phyloP scores from a whole-genome alignment of 2,797 vertebrate genomes.

The Syngnathus rostellatus region DNA sequence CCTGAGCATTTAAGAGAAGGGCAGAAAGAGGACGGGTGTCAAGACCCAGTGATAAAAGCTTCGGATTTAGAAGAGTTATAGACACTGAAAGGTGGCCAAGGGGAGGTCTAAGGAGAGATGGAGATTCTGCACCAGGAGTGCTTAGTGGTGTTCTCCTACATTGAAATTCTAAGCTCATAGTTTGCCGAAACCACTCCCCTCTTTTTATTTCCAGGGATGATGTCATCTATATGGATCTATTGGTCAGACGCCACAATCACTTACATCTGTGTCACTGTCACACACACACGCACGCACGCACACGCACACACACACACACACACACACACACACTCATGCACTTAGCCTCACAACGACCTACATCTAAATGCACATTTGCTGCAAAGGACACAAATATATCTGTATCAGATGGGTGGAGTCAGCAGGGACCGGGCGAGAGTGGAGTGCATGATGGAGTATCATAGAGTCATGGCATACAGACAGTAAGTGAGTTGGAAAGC shows the following conservation, averaged over 20 bases:
- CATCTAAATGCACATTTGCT: slow-evolving; percentile 57
- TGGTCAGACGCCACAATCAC: slow-evolving; percentile 58
- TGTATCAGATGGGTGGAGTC: slow-evolving; percentile 42
- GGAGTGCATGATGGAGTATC: slow-evolving; percentile 14
- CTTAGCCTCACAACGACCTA: slow-evolving; percentile 55
- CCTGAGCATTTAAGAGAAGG: slow-evolving; percentile 27
- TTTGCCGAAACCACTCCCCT: slow-evolving; percentile 23
- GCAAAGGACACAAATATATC: slow-evolving; percentile 57
- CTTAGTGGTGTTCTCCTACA: slow-evolving; percentile 38
- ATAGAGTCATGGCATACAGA: slow-evolving; percentile 2
- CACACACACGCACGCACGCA: slow-evolving; percentile 35
- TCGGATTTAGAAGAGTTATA: slow-evolving; percentile 33
- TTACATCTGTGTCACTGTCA: slow-evolving; percentile 60
- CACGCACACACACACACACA: too few species aligned
- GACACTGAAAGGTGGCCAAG: slow-evolving; percentile 16
- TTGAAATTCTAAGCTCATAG: slow-evolving; percentile 66
- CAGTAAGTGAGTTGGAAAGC: slow-evolving; percentile 13
- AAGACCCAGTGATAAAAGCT: slow-evolving; percentile 45
- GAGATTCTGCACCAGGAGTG: slow-evolving; percentile 29
- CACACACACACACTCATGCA: slow-evolving; percentile 32
- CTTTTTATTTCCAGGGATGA: slow-evolving; percentile 46
- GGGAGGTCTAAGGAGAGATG: slow-evolving; percentile 13
- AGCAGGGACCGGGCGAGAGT: slow-evolving; percentile 21
- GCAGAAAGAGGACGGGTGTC: slow-evolving; percentile 52
- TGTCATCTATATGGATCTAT: slow-evolving; percentile 69